phyloP scores from a whole-genome alignment of 30 jellyfish, hydroid and myxozoan species.

The Chrysaora quinquecirrha region DNA sequence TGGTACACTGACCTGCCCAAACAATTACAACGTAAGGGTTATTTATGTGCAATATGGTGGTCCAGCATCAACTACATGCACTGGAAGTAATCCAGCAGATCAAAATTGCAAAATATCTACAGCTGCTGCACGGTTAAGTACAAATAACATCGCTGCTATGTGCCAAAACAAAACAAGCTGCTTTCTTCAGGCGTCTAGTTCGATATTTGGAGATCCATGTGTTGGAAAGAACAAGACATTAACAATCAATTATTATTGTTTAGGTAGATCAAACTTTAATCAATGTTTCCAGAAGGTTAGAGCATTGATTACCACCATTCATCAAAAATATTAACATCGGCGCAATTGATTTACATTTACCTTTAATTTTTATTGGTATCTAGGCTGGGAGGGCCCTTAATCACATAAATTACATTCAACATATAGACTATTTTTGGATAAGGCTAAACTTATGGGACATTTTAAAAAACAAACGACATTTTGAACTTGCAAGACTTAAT shows the following conservation, averaged over 20 bases:
- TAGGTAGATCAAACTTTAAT: background rate
- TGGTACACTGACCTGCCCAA: background rate
- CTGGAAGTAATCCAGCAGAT: background rate
- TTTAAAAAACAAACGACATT: too few relatives aligned
- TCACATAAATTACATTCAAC: too few relatives aligned
- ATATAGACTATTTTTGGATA: too few relatives aligned
- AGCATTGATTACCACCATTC: background rate
- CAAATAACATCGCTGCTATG: background rate
- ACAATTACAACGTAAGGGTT: background rate
- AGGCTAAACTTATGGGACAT: too few relatives aligned
- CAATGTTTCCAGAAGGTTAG: background rate
- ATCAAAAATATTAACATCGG: too few relatives aligned
- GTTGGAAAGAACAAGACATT: background rate
- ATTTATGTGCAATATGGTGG: background rate
- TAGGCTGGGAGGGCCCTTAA: too few relatives aligned
- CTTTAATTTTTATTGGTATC: too few relatives aligned
- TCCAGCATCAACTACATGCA: background rate
- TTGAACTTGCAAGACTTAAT: too few relatives aligned
- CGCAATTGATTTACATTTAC: too few relatives aligned
- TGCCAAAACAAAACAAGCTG: background rate
- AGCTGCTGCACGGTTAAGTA: background rate
- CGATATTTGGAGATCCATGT: background rate
- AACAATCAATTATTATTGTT: background rate
- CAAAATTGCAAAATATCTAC: background rate
- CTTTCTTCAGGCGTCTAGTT: background rate